Evolutionary conservation across 2,797 vertebrate species (phyloP), one percentile per base, ranked within the genome.

Genomic region (Limnodromus scolopaceus): DNA sequence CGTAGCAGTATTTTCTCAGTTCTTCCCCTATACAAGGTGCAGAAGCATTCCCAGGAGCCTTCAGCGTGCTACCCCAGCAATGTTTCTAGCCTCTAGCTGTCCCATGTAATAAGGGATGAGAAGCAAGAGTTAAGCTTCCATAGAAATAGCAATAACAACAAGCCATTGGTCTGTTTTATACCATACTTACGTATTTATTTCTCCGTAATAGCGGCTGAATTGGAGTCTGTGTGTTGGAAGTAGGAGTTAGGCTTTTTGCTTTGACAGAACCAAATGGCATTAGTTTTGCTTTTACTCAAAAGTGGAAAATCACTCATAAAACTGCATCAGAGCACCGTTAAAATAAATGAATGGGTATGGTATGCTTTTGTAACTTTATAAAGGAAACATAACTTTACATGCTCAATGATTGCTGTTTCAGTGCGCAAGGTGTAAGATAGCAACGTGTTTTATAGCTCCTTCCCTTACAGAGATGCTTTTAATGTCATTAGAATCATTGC

Each of bases 81-180:
- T 84, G 85, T 84, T 93, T 92, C 93, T 83, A 90, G 80, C 38
- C 83, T 93, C 53, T 82, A 48, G 61, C 79, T 97, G 92, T 96
- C 84, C 87, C 49, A 8, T 12, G 70, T 90, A 96, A 96, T 82
- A 85, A 89, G 77, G 71, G 20, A 72, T 83, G 53, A 72, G 79
- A 61, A 84, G 85, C 65, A 86, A 79, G 76, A 95, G 72, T 93
- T 96, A 93, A 96, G 60, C 63, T 74, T 84, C 72, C 63, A 51
- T 76, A 78, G 87, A 90, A 89, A 78, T 9, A 64, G 79, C 76
- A 90, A 10, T 88, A 92, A 87, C 81, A 68, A 69, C 71, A 86
- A 91, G 82, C 49, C 65, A 51, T 92, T 41, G 66, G 45, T 91
- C 91, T 89, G 81, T 16, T 95, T 95, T 94, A 95, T 78, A 36